Evolutionary conservation across 2,888 invertebrate genomes (phyloP), one percentile per base, ranked within the genome.

Genomic region (Eristalis arbustorum): DNA sequence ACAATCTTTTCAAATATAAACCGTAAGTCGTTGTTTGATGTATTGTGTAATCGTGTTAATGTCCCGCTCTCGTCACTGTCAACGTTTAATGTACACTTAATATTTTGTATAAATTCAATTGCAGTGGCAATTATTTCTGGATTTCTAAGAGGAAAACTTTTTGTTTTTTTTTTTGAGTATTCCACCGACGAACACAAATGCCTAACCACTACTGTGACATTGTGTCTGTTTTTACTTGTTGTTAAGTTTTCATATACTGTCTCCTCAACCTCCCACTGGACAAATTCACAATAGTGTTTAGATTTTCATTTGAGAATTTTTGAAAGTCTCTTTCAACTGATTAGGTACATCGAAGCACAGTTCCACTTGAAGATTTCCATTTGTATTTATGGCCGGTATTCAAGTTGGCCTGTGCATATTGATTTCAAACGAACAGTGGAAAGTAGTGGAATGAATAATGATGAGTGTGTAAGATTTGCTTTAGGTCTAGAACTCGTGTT

Each of bases 1-100:
- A 79, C 71, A 77, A 75, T 82, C 78, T 69, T 74, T 74, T 62
- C 61, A 3, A 87, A 67, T 71, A 72, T 74, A 11, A 78, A 74
- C 42, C 74, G 87, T 87, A 78, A 79, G 87, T 75, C 18, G n/a
- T 13, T 14, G 22, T 22, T 72, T 14, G 61, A 40, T 31, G 40
- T n/a, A 14, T 61, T 56, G 34, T 77, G 2, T 67, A 40, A 22
- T 34, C 13, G 28, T 31, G 28, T 37, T 34, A 40, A 8, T 13
- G 4, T 42, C n/a, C n/a, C 25, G 40, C 14, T 42, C 14, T 4
- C n/a, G 42, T 22, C n/a, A 0, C 28, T 10, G 25, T 2, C 31
- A 14, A 61, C 14, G 13, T 6, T 62, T 13, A 25, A 37, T 34
- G 10, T 5, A 8, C 37, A 57, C 14, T 25, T 4, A 31, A 40